Evolutionary conservation across 2,113 vertebrate genomes (phyloP).

Genomic region (Apaloderma vittatum): DNA sequence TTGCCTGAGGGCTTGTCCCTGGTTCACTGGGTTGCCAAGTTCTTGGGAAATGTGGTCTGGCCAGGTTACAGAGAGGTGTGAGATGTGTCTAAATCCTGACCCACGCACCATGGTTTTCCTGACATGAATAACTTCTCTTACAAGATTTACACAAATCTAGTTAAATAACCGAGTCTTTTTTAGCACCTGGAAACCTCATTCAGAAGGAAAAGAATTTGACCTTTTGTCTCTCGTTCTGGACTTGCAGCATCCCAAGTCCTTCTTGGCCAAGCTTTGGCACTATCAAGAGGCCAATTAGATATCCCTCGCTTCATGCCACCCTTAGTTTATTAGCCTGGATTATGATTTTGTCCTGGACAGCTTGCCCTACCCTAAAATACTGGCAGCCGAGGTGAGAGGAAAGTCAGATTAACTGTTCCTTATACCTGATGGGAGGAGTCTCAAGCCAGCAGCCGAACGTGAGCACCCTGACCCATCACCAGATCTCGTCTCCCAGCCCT

Average conservation of each 20-base stretch:
- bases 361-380: background rate
- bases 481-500: background rate
- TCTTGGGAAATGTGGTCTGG: background rate
- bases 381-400: background rate
- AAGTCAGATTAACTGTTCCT: slow-evolving; percentile 24
- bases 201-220: background rate
- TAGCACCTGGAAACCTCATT: slow-evolving; percentile 24
- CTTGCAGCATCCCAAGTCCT: background rate
- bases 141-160: background rate
- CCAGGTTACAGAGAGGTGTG: background rate
- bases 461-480: background rate
- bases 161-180: background rate
- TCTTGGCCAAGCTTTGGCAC: background rate
- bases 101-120: background rate
- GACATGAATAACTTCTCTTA: background rate
- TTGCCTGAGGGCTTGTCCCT: background rate
- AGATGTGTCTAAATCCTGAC: background rate
- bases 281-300: background rate
- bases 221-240: background rate
- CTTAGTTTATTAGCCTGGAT: background rate
- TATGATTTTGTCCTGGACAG: background rate
- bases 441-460: background rate
- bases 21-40: background rate
- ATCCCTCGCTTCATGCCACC: background rate
- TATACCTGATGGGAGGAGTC: background rate